Conservation (phyloP, 2,888 invertebrate species). For the Leptogaster cylindrica region DNA sequence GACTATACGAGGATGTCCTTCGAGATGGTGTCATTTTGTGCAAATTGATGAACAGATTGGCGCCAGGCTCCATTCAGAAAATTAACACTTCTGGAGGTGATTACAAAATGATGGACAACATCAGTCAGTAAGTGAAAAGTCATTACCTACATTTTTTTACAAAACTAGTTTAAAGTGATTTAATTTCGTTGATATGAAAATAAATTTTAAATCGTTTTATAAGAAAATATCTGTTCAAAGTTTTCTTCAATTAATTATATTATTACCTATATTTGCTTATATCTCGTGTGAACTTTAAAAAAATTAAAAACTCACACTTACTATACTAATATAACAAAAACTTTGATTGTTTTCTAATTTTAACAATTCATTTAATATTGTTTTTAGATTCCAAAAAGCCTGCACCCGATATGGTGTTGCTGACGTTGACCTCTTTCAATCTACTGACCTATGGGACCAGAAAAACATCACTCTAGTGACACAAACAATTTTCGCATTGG, state of each 20-base stretch:
- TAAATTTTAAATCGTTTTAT: no score
- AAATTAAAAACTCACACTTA: no score
- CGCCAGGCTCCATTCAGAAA: conserved; percentile 83
- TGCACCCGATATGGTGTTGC: conserved; percentile 84
- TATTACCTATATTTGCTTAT: no score
- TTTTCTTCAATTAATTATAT: no score
- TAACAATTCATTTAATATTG: no score
- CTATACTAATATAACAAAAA: no score
- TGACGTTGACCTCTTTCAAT: conserved; percentile 87
- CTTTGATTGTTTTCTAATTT: no score
- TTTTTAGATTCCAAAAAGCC: conserved; percentile 78
- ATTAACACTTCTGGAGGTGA: conserved; percentile 86
- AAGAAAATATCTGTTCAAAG: no score
- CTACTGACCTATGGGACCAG: conserved; percentile 89
- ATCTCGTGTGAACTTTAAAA: no score
- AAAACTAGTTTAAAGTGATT: no score
- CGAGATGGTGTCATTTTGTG: conserved; percentile 86
- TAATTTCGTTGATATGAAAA: no score
- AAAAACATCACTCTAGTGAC: conserved; percentile 90
- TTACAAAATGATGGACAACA: conserved; percentile 97
- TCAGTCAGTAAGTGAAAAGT: conserved; percentile 75
- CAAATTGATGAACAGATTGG: conserved; percentile 86
- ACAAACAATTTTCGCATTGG: conserved; percentile 85
- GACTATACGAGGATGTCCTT: conserved; percentile 78
- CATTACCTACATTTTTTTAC: no score